phyloP scores from a whole-genome alignment of 2,113 vertebrate genomes.

The Oryctolagus cuniculus region DNA sequence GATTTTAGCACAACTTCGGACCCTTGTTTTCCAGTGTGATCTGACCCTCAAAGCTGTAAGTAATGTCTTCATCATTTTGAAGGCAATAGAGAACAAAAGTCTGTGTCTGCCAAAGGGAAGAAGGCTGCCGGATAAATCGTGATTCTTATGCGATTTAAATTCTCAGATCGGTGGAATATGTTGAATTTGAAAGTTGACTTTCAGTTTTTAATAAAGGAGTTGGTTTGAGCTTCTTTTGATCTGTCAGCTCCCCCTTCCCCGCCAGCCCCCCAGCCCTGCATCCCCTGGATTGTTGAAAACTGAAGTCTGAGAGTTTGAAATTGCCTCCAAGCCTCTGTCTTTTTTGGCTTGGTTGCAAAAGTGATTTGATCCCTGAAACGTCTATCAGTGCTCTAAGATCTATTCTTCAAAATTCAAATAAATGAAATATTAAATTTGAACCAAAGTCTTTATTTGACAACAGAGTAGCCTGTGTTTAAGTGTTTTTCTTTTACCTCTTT shows the following conservation, averaged over 20 bases:
- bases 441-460: slow-evolving; percentile 36
- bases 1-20: slow-evolving; percentile 94
- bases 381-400: not conserved
- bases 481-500: slow-evolving; percentile 37
- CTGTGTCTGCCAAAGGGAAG: not conserved
- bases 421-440: slow-evolving; percentile 62
- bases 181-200: slow-evolving; percentile 22
- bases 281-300: slow-evolving; percentile 10
- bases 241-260: not conserved
- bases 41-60: slow-evolving; percentile 98
- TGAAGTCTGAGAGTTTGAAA: slow-evolving; percentile 38
- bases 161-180: not conserved
- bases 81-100: not conserved
- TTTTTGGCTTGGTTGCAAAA: slow-evolving; percentile 42
- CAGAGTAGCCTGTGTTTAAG: not conserved
- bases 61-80: slow-evolving; percentile 64
- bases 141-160: not conserved
- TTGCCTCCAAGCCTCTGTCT: not conserved
- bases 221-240: slow-evolving; percentile 29
- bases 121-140: not conserved
- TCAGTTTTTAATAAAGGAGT: not conserved
- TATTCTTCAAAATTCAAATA: slow-evolving; percentile 46
- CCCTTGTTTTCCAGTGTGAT: slow-evolving; percentile 97
- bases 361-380: slow-evolving; percentile 40
- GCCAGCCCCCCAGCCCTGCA: no score